Evolutionary conservation across 1,140 invertebrate genomes (phyloP), one percentile per base, ranked within the genome.

Genomic region (Drosophila triauraria): DNA sequence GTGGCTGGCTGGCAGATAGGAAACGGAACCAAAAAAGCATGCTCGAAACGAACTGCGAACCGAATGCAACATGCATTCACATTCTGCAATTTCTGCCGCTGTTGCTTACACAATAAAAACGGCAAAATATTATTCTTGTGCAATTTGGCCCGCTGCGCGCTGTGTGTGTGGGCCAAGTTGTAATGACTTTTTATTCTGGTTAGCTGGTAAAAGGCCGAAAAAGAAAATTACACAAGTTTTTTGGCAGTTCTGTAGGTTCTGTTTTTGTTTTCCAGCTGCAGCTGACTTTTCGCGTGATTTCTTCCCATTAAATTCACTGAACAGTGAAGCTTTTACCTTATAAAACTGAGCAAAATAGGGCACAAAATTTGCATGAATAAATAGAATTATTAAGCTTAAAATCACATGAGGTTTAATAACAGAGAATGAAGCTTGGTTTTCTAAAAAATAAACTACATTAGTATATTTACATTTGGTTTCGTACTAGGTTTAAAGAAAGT

Each of bases 171-270:
- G 35, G 50, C 78, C 76, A 80, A 80, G 61, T 80, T 84, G 71
- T 76, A 84, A 84, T 84, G 80, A 71, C 63, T 84, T 83, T 71
- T 82, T 82, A 63, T 68, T 63, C 38, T 20, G 23, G 27, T 63
- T 54, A 46, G 58, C 23, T 68, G 38, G 46, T 20, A 40, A 56
- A 54, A 30, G 53, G 40, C 54, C 4, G 43, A 42, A 61, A 17
- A 64, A 58, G 71, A 64, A 80, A 80, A 80, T 80, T 70, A 67
- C 59, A 47, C 69, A 64, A 75, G 58, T 80, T 75, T 56, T 53
- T 63, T 75, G 40, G 20, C 42, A 40, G 51, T 60, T 30, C 27
- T 64, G 43, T 35, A 46, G 58, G 57, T 63, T 50, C 61, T 64
- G 56, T 76, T 75, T 42, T 74, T 76, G 42, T n/a, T 65, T 68